Conservation (phyloP, 2,888 invertebrate species). For the Sepiola atlantica region DNA sequence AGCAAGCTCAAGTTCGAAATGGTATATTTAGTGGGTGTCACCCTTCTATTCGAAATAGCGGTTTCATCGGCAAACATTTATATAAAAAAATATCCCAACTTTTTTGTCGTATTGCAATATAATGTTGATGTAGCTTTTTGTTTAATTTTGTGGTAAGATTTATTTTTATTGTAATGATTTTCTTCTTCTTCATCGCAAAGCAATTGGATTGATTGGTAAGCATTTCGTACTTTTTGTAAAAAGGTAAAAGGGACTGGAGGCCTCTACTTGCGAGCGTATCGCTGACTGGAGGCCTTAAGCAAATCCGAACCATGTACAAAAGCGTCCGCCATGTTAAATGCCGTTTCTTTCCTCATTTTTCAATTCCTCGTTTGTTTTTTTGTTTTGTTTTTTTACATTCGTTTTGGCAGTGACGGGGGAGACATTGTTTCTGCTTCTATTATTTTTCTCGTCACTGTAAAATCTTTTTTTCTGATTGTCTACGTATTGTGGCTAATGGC, state of each 20-base stretch:
- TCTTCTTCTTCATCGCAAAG: background rate
- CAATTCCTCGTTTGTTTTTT: background rate
- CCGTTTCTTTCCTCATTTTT: background rate
- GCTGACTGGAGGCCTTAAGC: background rate
- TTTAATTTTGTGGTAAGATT: background rate
- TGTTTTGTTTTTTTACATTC: background rate
- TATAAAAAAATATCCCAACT: no score
- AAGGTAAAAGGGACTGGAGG: background rate
- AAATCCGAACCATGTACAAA: background rate
- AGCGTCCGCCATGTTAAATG: background rate
- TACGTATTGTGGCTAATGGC: no score
- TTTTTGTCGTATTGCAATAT: background rate
- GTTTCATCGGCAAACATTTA: no score
- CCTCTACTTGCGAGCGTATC: background rate
- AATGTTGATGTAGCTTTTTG: background rate
- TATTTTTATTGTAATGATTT: background rate
- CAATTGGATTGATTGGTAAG: background rate
- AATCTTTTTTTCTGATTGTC: no score
- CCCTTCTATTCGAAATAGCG: background rate
- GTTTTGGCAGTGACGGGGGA: background rate
- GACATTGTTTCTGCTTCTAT: background rate
- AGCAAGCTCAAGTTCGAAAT: background rate
- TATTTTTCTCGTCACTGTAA: no score
- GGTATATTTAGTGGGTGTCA: background rate
- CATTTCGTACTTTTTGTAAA: background rate